Evolutionary conservation across 1,140 invertebrate genomes (phyloP), one percentile per base, ranked within the genome.

Genomic region (Melitaea cinxia): DNA sequence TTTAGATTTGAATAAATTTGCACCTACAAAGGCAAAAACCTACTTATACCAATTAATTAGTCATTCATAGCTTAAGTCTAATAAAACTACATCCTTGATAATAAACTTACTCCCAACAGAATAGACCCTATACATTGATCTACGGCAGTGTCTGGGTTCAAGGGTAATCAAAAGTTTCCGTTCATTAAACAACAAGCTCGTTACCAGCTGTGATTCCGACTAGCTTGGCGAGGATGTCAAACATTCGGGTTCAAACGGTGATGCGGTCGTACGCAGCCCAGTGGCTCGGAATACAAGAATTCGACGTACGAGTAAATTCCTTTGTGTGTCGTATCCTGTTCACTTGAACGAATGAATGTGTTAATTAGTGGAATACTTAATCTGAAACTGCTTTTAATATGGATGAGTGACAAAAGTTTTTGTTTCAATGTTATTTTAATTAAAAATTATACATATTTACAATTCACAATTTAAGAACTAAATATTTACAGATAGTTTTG

Each of bases 101-200:
- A 47, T 47, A 47, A 9, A 23, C 19, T 23, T 23, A 23, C 42
- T 47, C 56, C n/a, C 39, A 21, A 39, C 23, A 30, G 42, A 49
- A 59, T 59, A 59, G 33, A 17, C 42, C 49, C 24, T 17, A 59
- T 59, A 59, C 49, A 59, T 59, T 58, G 21, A 59, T 59, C 28
- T 14, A n/a, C 23, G 0, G 23, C 42, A 24, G 15, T 26, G 21
- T 57, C 39, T 45, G 47, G 55, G 56, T 58, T 58, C 39, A 58
- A 26, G 39, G 26, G 26, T 59, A 57, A 45, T 59, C 26, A 49
- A 33, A 26, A 59, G 42, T 49, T 59, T 59, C 56, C 45, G 26
- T 59, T 59, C 42, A 30, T 33, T 59, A 42, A 59, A 59, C 47
- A 59, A 45, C 39, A 12, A 21, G 19, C 56, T 28, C 21, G 56